Percentiles rank a stretch among this genome's conserved stretches.
These are phyloP conservation scores for Pseudocheirus occidentalis DNA, from an alignment of 2,797 vertebrate genomes.

Conservation along the genomic window DNA sequence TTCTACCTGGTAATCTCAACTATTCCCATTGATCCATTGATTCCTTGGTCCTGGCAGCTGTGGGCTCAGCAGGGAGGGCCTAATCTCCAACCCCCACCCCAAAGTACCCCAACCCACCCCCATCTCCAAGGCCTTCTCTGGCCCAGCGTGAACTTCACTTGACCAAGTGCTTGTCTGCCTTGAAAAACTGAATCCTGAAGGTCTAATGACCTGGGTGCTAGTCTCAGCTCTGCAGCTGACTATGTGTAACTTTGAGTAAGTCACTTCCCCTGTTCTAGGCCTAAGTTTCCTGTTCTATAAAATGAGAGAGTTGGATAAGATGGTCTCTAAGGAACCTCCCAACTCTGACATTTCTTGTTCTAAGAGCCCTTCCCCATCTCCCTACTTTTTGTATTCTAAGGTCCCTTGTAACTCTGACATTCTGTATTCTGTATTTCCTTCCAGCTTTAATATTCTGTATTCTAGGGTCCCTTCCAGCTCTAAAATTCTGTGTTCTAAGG, in stretches of 20 bases:
- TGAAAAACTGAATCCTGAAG: background rate
- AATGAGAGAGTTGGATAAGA: background rate
- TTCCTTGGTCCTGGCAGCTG: slow-evolving; percentile 54
- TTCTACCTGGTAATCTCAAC: slow-evolving; percentile 77
- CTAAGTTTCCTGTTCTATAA: background rate
- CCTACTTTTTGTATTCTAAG: background rate
- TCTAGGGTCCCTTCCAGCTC: background rate
- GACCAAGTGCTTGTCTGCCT: background rate
- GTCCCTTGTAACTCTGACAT: background rate
- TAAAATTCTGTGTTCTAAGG: background rate
- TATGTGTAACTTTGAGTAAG: background rate
- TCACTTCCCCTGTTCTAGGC: background rate
- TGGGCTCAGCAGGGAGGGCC: background rate
- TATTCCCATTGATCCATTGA: slow-evolving; percentile 79
- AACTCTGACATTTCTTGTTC: background rate
- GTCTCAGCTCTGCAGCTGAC: background rate
- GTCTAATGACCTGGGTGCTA: background rate
- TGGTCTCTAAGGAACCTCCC: background rate
- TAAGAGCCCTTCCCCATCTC: background rate
- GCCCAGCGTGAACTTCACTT: background rate
- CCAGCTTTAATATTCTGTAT: background rate
- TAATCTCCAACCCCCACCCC: background rate
- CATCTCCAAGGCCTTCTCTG: background rate
- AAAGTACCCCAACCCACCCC: background rate
- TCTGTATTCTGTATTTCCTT: background rate